Evolutionary conservation across 1,140 invertebrate genomes (phyloP).

Genomic region (Doryteuthis pealeii): DNA sequence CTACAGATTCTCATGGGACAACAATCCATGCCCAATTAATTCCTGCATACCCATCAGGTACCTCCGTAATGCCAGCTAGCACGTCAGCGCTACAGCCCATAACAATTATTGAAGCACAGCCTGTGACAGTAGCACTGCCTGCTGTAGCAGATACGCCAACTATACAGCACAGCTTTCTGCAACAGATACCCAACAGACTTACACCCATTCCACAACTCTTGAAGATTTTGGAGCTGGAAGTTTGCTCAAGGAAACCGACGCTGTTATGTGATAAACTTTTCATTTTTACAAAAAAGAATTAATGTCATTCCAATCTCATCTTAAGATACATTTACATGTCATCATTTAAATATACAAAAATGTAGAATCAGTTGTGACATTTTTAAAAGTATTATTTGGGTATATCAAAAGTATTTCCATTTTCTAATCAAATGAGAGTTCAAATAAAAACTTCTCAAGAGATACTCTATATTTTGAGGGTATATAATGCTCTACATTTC

Average conservation of each 20-base stretch:
- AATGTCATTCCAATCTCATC: too few species aligned
- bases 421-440: too few species aligned
- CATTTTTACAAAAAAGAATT: too few species aligned
- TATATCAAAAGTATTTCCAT: too few species aligned
- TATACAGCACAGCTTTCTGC: conserved; percentile 8
- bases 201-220: neutral
- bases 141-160: conserved; percentile 25
- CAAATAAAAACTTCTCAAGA: too few species aligned
- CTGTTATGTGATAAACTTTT: neutral
- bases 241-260: neutral
- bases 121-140: conserved; percentile 32
- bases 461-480: too few species aligned
- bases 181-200: conserved; percentile 1
- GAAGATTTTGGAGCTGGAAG: neutral
- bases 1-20: conserved; percentile 30
- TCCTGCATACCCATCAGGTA: conserved; percentile 29
- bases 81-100: conserved; percentile 40
- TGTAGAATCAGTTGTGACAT: too few species aligned
- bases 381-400: too few species aligned
- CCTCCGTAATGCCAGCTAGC: conserved; percentile 16
- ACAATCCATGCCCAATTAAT: conserved; percentile 46
- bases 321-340: too few species aligned
- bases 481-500: too few species aligned
- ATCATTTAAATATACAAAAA: too few species aligned
- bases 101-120: conserved; percentile 47